Percentiles rank a stretch among this genome's conserved stretches.
phyloP scores from a whole-genome alignment of 1,140 invertebrate species.

The Magallana ariakensis region DNA sequence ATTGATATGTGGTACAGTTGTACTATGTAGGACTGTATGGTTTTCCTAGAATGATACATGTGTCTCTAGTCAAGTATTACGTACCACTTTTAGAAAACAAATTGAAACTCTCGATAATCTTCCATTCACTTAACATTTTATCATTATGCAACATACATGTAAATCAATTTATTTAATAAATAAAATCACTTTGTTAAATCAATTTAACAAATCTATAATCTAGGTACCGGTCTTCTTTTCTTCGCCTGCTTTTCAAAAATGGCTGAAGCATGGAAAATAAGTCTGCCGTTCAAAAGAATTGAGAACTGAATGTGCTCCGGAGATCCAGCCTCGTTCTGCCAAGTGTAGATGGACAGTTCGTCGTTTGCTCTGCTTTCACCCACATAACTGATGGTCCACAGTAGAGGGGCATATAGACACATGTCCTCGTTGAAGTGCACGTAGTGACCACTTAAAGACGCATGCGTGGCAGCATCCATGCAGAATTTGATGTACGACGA shows the following conservation, averaged over 20 bases:
- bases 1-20: too few relatives aligned
- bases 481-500: conserved; percentile 45
- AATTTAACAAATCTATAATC: too few relatives aligned
- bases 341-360: conserved; percentile 37
- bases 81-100: too few relatives aligned
- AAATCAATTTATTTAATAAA: too few relatives aligned
- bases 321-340: conserved; percentile 25
- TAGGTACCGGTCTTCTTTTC: too few relatives aligned
- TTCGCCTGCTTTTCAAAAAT: not conserved
- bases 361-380: conserved; percentile 42
- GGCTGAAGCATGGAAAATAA: conserved; percentile 35
- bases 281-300: conserved; percentile 7
- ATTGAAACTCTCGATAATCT: too few relatives aligned
- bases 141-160: too few relatives aligned
- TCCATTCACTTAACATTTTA: too few relatives aligned
- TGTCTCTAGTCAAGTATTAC: too few relatives aligned
- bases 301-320: conserved; percentile 33
- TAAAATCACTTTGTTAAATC: too few relatives aligned
- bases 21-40: too few relatives aligned
- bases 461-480: conserved; percentile 45
- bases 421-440: conserved; percentile 43
- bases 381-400: conserved; percentile 32
- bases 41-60: too few relatives aligned
- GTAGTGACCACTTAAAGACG: conserved; percentile 31
- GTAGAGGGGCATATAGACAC: conserved; percentile 39